Evolutionary conservation across 2,888 invertebrate genomes (phyloP).

Genomic region (Molanna angustata): DNA sequence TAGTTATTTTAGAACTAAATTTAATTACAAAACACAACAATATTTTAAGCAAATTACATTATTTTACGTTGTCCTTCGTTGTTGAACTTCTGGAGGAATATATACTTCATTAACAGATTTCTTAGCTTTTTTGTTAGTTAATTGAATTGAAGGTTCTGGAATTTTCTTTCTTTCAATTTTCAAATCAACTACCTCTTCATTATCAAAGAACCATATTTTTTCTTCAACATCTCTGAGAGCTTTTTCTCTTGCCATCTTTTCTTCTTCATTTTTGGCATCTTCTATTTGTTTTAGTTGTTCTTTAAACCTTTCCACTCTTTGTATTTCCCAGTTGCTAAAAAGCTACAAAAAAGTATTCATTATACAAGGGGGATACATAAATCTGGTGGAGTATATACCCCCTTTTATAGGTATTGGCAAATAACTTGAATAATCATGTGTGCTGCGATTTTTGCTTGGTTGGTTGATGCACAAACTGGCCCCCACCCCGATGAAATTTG

Average conservation of each 20-base stretch:
- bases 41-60: no score
- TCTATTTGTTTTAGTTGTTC: slow-evolving; percentile 58
- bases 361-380: background rate
- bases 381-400: background rate
- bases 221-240: slow-evolving; percentile 59
- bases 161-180: slow-evolving; percentile 61
- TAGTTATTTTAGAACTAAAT: no score
- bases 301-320: slow-evolving; percentile 57
- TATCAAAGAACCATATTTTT: slow-evolving; percentile 77
- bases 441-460: no score
- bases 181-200: slow-evolving; percentile 71
- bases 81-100: slow-evolving; percentile 65
- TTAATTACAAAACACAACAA: no score
- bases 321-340: slow-evolving; percentile 58
- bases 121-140: slow-evolving; percentile 51
- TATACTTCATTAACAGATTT: slow-evolving; percentile 53
- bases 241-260: slow-evolving; percentile 53
- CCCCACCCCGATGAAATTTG: no score
- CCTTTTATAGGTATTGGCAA: no score
- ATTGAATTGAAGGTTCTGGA: slow-evolving; percentile 37
- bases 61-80: background rate
- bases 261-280: slow-evolving; percentile 51
- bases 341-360: slow-evolving; percentile 41
- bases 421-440: no score
- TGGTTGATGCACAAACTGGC: no score